Evolutionary conservation across 2,888 invertebrate genomes (phyloP).

Genomic region (Pandemis corylana): DNA sequence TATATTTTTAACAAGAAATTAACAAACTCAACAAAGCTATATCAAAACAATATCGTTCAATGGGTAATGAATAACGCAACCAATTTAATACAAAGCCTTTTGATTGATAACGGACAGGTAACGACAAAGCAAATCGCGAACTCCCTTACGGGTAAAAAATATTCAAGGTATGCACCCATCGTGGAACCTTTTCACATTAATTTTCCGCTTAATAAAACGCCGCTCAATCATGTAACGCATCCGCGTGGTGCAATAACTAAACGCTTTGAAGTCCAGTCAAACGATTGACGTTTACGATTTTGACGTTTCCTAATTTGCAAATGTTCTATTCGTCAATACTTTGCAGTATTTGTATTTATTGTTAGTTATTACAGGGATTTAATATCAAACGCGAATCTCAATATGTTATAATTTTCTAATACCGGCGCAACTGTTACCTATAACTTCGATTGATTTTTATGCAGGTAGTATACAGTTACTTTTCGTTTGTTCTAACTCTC

Average conservation of each 20-base stretch:
- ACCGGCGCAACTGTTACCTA: conserved; percentile 10
- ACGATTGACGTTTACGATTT: conserved; percentile 43
- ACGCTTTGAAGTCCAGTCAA: conserved; percentile 5
- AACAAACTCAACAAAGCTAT: no score
- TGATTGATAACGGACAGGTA: no score
- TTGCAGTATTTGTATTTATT: conserved; percentile 23
- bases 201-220: background rate
- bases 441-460: conserved; percentile 11
- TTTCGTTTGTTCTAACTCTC: background rate
- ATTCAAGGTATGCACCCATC: background rate
- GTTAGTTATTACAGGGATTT: conserved; percentile 18
- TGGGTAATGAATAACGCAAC: no score
- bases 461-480: conserved; percentile 14
- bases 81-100: no score
- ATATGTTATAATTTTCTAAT: conserved; percentile 30
- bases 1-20: no score
- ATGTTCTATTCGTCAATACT: conserved; percentile 39
- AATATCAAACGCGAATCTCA: conserved; percentile 29
- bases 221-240: no score
- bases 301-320: conserved; percentile 40
- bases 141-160: no score
- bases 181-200: background rate
- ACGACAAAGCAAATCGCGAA: no score
- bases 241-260: conserved; percentile 18
- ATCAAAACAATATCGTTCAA: no score